phyloP scores from a whole-genome alignment of 2,113 vertebrate species.

The Gambusia affinis region DNA sequence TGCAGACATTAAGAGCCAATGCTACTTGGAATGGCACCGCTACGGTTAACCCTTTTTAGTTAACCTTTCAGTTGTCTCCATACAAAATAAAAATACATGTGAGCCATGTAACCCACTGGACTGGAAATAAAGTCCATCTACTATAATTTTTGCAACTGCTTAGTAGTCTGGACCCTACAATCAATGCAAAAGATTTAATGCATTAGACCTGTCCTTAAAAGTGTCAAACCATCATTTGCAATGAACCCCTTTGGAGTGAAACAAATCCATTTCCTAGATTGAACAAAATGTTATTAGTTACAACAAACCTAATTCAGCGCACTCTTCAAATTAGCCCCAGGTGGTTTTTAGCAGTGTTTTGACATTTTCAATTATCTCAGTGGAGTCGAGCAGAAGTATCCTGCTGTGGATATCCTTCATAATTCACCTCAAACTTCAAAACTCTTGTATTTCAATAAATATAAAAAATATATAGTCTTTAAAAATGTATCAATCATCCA shows the following conservation, averaged over 20 bases:
- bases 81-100: too few species aligned
- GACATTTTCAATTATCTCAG: background rate
- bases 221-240: background rate
- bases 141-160: background rate
- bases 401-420: background rate
- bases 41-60: too few species aligned
- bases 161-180: background rate
- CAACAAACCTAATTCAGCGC: too few species aligned
- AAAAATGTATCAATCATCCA: conserved; percentile 11
- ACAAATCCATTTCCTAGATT: background rate
- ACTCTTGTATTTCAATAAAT: background rate
- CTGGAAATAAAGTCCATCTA: background rate
- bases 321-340: background rate
- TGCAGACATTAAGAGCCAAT: background rate
- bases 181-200: background rate
- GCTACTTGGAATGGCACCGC: too few species aligned
- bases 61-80: too few species aligned
- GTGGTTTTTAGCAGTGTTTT: background rate
- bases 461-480: background rate
- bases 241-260: background rate
- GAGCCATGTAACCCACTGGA: too few species aligned
- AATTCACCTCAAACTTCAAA: background rate
- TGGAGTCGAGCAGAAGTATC: background rate
- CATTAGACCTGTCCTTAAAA: background rate
- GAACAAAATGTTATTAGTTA: background rate